phyloP scores from a whole-genome alignment of 2,888 invertebrate species.

The Dilophus febrilis region DNA sequence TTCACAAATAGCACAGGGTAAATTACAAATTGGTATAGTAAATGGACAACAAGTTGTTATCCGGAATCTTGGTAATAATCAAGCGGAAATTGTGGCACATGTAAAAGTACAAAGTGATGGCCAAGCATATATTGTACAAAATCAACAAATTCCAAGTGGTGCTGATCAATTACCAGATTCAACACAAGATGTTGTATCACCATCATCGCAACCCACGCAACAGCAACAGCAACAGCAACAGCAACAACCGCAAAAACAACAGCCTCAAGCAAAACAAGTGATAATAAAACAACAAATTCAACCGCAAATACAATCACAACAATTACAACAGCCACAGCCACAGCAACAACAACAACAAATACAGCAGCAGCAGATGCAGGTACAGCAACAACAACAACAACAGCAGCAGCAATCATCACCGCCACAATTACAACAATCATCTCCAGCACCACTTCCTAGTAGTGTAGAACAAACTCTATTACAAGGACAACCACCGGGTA shows the following conservation, averaged over 20 bases:
- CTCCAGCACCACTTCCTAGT: constrained; percentile 14
- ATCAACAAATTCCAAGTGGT: no score
- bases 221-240: constrained; percentile 10
- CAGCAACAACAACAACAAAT: constrained; percentile 12
- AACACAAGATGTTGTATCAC: background rate
- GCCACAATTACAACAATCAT: constrained; percentile 15
- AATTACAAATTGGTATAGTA: constrained; percentile 66
- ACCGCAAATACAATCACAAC: constrained; percentile 9
- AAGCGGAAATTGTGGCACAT: constrained; percentile 61
- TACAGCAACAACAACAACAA: constrained; percentile 9
- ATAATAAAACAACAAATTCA: constrained; percentile 10
- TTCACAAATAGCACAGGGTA: constrained; percentile 66
- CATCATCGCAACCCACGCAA: constrained; percentile 6
- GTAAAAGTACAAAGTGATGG: constrained; percentile 40
- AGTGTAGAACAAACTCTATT: constrained; percentile 58
- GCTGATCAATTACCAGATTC: background rate
- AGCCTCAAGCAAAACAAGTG: constrained; percentile 13
- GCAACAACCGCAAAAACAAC: constrained; percentile 12
- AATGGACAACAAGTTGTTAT: constrained; percentile 76
- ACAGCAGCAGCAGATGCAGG: constrained; percentile 11
- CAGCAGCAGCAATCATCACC: constrained; percentile 16
- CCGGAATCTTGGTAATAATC: constrained; percentile 49
- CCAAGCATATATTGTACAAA: constrained; percentile 28
- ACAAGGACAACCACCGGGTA: constrained; percentile 67
- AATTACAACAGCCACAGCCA: constrained; percentile 9